Evolutionary conservation across 2,888 invertebrate species (phyloP), one percentile per base, ranked within the genome.

Genomic region (Eledona agricola): DNA sequence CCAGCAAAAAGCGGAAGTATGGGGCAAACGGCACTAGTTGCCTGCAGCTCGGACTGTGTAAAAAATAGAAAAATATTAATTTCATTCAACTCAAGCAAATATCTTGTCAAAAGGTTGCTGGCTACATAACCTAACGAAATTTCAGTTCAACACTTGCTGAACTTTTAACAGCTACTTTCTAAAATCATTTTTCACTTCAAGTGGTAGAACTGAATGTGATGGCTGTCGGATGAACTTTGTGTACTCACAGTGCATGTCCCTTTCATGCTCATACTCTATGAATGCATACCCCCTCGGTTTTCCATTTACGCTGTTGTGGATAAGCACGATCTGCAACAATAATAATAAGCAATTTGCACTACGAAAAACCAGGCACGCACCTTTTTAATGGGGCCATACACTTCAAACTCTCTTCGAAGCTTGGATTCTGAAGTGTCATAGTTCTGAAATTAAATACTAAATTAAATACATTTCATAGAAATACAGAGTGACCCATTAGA

Each of bases 351-450:
- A 52, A 45, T 40, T 43, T 50, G 50, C 47, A 47, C 19, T 50
- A 52, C 37, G 49, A 51, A 53, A 49, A 32, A 5, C 12, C 9
- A 32, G 11, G 43, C n/a, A 43, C 20, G 16, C n/a, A 95, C 94
- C 84, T 96, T 97, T 83, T 94, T 96, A 60, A 99, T 96, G 4
- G 94, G 85, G 7, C 99, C 99, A 77, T 96, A 99, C 11, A 93
- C 90, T 81, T 99, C 99, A 79, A 99, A 99, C 75, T 99, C 99
- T 78, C 98, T 85, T 51, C 96, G 80, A 9, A 99, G 79, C 73
- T 99, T 99, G 0, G 96, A 96, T 77, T 99, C 99, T 0, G 98
- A 97, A 1, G 98, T 96, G 78, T 99, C 99, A 79, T 96, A 99
- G 76, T 98, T 99, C 95, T 95, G 81, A 55, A 83, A 83, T 25